phyloP scores from a whole-genome alignment of 2,888 invertebrate species.

The Frankliniella intonsa region DNA sequence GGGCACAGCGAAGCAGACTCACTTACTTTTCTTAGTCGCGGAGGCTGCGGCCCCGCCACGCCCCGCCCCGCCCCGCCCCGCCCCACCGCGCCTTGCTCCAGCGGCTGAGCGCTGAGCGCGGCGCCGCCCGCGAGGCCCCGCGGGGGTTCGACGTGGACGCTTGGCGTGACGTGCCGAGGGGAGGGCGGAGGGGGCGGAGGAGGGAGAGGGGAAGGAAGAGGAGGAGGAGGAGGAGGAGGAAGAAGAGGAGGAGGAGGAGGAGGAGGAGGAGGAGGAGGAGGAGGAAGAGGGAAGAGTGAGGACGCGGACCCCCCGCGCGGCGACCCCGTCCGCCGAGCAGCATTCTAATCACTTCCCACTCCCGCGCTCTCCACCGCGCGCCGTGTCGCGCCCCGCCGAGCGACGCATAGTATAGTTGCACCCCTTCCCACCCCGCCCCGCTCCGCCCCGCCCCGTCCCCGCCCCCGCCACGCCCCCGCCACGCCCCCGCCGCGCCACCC shows the following conservation, averaged over 20 bases:
- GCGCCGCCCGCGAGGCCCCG: not conserved
- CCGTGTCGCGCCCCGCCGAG: not conserved
- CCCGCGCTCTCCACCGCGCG: not conserved
- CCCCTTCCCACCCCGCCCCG: not conserved
- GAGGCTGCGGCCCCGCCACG: slow-evolving; percentile 28
- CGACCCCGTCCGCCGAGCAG: too few species aligned
- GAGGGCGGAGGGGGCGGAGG: slow-evolving; percentile 34
- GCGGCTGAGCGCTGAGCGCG: slow-evolving; percentile 33
- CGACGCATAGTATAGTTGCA: not conserved
- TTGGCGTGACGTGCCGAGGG: not conserved
- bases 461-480: not conserved
- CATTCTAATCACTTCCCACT: not conserved
- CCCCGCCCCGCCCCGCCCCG: slow-evolving; percentile 33
- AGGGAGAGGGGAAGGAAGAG: slow-evolving; percentile 33
- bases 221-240: slow-evolving; percentile 7
- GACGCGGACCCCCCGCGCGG: too few species aligned
- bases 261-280: slow-evolving; percentile 34
- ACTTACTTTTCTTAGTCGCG: slow-evolving; percentile 32
- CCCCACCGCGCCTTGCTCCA: slow-evolving; percentile 33
- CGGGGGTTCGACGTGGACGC: not conserved
- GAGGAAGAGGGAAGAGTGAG: not conserved
- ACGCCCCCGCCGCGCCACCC: not conserved
- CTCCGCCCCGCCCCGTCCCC: not conserved
- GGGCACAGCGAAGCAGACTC: slow-evolving; percentile 1
- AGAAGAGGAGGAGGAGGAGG: too few species aligned